Conservation (phyloP, 2,797 vertebrate species). For the Semotilus atromaculatus region DNA sequence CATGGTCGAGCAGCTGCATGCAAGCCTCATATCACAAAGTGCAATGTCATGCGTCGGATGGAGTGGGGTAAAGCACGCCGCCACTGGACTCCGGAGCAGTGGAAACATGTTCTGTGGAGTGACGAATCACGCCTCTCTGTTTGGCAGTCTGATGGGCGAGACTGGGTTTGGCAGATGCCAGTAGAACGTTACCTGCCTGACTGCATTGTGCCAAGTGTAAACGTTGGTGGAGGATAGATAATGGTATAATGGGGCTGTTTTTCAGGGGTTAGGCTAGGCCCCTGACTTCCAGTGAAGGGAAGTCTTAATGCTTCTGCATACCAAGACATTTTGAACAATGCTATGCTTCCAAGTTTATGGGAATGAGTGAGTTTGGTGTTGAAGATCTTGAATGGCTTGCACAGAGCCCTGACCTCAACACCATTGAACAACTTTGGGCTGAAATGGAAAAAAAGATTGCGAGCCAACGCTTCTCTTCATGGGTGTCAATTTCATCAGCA, state of each 20-base stretch:
- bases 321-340: neutral
- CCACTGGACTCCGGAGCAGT: neutral
- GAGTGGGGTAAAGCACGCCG: no score
- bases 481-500: no score
- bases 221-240: neutral
- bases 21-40: no score
- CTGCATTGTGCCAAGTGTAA: neutral
- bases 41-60: no score
- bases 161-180: neutral
- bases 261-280: neutral
- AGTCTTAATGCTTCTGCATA: neutral
- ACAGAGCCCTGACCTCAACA: neutral
- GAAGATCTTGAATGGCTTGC: neutral
- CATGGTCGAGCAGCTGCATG: no score
- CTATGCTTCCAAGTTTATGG: neutral
- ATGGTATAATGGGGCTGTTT: neutral
- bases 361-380: no score
- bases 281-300: neutral
- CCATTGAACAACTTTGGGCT: neutral
- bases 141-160: neutral
- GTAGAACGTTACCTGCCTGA: neutral
- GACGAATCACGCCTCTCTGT: neutral
- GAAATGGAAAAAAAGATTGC: neutral
- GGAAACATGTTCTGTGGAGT: neutral
- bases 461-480: neutral